Base-by-base conservation (phyloP, 1,140 invertebrate genomes). In the Subanguina moxae region DNA sequence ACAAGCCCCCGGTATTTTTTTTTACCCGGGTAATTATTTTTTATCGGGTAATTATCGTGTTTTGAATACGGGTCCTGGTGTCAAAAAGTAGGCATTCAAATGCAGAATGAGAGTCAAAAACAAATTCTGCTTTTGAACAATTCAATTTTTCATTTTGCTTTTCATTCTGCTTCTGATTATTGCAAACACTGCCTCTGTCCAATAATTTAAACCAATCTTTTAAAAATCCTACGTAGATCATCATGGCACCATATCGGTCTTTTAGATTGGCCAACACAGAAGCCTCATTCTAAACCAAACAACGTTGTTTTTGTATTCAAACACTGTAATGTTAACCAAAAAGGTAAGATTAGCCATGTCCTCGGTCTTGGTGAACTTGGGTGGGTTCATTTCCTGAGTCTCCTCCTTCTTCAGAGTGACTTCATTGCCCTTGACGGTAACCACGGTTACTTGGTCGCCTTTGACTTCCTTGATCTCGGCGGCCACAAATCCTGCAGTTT, bases 281-380 rank as follows among this genome's bases (percentile, higher is more conserved):
- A 11, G 96, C 96, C 86, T 99, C 96, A 84, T 99, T 99, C 65
- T 38, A 5, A 38, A 38, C 11, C 11, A 38, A 5, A 5, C 11
- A 5, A 5, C 11, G 32, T 38, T 38, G 3, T 38, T 38, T 38
- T 38, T 38, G 32, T 5, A 38, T 38, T n/a, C n/a, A 38, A 38
- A 38, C 11, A 38, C 3, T 3, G 32, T 3, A 38, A 38, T 38
- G 32, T 11, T 11, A 38, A 38, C 32, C 32, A 99, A 88, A 83
- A 95, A 99, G 62, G 96, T 98, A 75, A 99, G 86, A 85, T 98
- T 95, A 43, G 96, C 94, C 96, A 99, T 99, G 84, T 99, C 96
- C 86, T 99, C 96, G 72, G 97, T 94, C 87, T 98, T 98, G 86
- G 94, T 92, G 86, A 96, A 99, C 86, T 97, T 98, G 43, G 96